These are phyloP conservation scores for Diploptera punctata DNA, from an alignment of 2,888 invertebrate genomes.

Conservation along the genomic window DNA sequence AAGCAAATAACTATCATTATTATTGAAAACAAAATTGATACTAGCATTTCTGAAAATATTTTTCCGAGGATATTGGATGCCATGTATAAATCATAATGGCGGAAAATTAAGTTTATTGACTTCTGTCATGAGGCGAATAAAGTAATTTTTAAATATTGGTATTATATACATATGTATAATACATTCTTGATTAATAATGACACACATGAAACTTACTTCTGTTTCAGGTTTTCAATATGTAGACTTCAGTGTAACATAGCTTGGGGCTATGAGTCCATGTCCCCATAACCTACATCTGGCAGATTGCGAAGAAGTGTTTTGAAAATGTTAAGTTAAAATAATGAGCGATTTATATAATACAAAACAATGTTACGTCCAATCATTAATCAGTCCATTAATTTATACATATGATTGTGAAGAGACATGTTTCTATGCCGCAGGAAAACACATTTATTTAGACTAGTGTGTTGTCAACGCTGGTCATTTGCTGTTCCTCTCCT, in stretches of 20 bases:
- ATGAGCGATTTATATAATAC: not conserved
- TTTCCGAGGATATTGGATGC: too few relatives aligned
- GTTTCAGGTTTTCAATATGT: not conserved
- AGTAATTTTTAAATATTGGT: too few relatives aligned
- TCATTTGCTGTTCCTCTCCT: constrained; percentile 62
- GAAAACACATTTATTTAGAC: constrained; percentile 39
- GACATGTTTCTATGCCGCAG: not conserved
- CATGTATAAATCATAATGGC: too few relatives aligned
- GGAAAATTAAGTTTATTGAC: too few relatives aligned
- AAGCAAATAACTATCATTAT: too few relatives aligned
- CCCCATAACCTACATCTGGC: not conserved
- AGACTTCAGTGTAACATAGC: not conserved
- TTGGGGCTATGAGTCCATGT: not conserved
- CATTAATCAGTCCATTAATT: not conserved
- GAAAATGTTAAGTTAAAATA: not conserved
- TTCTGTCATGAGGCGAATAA: too few relatives aligned
- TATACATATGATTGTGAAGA: not conserved
- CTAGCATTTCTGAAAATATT: too few relatives aligned
- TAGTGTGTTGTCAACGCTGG: constrained; percentile 53
- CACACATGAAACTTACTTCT: not conserved
- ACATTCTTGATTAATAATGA: too few relatives aligned
- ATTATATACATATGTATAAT: too few relatives aligned
- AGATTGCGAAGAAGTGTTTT: too few relatives aligned
- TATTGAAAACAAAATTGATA: too few relatives aligned
- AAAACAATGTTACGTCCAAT: constrained; percentile 3